Evolutionary conservation across 1,140 invertebrate species (phyloP), one percentile per base, ranked within the genome.

Genomic region (Phortica variegata): DNA sequence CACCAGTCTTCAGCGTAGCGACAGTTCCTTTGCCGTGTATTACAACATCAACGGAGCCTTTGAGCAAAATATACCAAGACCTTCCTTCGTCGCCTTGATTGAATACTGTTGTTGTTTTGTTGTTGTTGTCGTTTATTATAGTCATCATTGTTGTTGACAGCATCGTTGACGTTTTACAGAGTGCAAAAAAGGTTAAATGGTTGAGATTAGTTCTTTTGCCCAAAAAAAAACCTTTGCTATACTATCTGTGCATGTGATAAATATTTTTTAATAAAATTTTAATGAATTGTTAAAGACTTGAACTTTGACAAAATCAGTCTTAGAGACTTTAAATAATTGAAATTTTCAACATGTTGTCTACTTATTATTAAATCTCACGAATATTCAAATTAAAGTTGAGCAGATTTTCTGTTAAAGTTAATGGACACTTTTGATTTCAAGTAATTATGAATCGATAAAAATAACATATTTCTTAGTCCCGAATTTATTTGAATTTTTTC

Each of bases 31-130:
- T 93, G 41, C 90, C 89, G 71, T 89, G 86, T 60, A 92, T 92
- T 29, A 89, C 87, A 38, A 93, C 90, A 74, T 92, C 89, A 3
- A 93, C 90, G 0, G 88, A 90, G 12, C 90, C 90, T 60, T 86
- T 84, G 20, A 93, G 79, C 50, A 93, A 86, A 32, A 93, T 90
- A 77, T 91, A 93, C 91, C 91, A 93, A 17, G 87, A 90, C 53
- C 86, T 83, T n/a, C 90, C 91, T 74, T 90, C 87, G 69, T 93
- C 90, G 33, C 91, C 91, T 79, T 93, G 91, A 71, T 90, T 89
- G 75, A 94, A 94, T 61, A 93, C 89, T 90, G 47, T 40, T 44
- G 33, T 29, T 33, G 37, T 34, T 20, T 15, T 19, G 31, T 26
- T 16, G 33, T 12, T 40, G 40, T 36, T 29, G 33, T 34, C 47